phyloP scores from a whole-genome alignment of 1,140 invertebrate genomes.

The Platyura marginata region DNA sequence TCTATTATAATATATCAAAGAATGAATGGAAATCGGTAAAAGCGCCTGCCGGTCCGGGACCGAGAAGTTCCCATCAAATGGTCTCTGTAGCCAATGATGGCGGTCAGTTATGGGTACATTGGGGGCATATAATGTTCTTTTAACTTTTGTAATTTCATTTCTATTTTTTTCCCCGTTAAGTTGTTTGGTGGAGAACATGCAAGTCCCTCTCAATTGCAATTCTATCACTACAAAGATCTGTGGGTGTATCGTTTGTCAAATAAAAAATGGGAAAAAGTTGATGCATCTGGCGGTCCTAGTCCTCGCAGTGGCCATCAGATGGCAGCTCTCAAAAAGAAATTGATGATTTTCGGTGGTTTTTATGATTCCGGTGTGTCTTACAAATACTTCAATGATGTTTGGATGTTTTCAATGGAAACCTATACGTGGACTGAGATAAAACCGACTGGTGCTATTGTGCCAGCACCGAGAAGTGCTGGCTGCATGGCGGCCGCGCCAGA shows the following conservation, averaged over 20 bases:
- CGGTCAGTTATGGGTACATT: constrained; percentile 44
- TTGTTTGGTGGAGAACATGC: constrained; percentile 89
- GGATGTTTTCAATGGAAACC: constrained; percentile 63
- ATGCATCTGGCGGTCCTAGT: constrained; percentile 46
- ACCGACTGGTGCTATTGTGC: constrained; percentile 37
- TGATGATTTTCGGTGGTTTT: constrained; percentile 84
- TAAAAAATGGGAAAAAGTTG: constrained; percentile 79
- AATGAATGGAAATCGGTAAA: constrained; percentile 65
- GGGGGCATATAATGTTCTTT: no score
- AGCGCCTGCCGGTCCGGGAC: constrained; percentile 62
- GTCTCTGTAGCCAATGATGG: constrained; percentile 48
- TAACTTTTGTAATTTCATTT: no score
- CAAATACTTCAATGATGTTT: constrained; percentile 79
- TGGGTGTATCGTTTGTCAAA: constrained; percentile 64
- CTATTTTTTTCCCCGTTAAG: constrained; percentile 33
- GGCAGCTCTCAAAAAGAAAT: constrained; percentile 51
- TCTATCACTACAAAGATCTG: constrained; percentile 85
- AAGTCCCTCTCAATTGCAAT: constrained; percentile 75
- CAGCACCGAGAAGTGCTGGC: constrained; percentile 54
- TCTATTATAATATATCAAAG: constrained; percentile 64
- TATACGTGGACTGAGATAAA: constrained; percentile 66
- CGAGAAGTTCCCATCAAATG: constrained; percentile 74
- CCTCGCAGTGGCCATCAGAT: constrained; percentile 82
- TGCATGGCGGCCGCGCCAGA: constrained; percentile 41
- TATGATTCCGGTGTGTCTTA: constrained; percentile 75